phyloP scores from a whole-genome alignment of 2,888 invertebrate species.

The Strigamia crassipes region DNA sequence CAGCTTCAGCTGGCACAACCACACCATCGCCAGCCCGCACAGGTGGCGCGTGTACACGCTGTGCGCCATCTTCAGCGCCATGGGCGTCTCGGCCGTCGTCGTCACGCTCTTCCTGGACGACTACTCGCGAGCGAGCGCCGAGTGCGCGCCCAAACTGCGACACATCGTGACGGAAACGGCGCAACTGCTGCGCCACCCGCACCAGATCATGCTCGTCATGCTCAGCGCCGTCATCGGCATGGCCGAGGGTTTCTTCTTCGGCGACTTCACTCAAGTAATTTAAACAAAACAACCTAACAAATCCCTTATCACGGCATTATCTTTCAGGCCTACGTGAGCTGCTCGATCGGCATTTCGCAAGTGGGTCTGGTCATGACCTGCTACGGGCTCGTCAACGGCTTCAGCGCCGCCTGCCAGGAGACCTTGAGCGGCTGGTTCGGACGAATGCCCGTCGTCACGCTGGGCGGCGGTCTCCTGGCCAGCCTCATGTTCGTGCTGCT shows the following conservation, averaged over 20 bases:
- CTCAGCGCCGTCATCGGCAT: conserved; percentile 14
- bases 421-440: conserved; percentile 22
- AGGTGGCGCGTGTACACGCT: conserved; percentile 34
- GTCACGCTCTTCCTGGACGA: background rate
- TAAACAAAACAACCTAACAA: no score
- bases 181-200: background rate
- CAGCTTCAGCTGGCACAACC: background rate
- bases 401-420: conserved; percentile 27
- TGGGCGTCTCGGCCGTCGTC: conserved; percentile 16
- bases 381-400: conserved; percentile 37
- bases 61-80: conserved; percentile 33
- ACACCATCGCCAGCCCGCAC: background rate
- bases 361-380: conserved; percentile 46
- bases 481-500: conserved; percentile 4
- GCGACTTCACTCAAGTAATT: conserved; percentile 45
- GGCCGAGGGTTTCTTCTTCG: conserved; percentile 43
- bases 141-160: background rate
- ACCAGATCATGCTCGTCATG: conserved; percentile 39
- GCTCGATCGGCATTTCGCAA: conserved; percentile 40
- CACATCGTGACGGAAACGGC: background rate
- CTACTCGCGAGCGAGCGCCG: conserved; percentile 4
- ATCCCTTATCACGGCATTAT: no score
- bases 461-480: background rate
- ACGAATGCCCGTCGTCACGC: conserved; percentile 19
- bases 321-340: conserved; percentile 41